A percentile compares a stretch with the other conserved stretches of the same genome.
Conservation (phyloP, 2,888 invertebrate species). For the Lasioglossum malachurum region DNA sequence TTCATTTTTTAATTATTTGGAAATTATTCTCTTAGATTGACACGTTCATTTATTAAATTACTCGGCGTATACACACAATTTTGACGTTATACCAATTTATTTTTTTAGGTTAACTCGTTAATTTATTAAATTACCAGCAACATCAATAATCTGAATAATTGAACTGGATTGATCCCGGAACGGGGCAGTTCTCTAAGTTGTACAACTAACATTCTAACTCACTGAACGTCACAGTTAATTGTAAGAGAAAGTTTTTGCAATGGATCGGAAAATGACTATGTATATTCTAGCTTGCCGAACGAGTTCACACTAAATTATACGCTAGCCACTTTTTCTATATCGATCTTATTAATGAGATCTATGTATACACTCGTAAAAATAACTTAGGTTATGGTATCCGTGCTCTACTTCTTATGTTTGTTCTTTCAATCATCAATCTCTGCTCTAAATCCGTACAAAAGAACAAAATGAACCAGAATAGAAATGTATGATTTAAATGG, state of each 20-base stretch:
- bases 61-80: too few relatives aligned
- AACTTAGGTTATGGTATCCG: constrained; percentile 1
- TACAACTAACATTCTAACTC: not conserved
- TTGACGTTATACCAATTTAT: too few relatives aligned
- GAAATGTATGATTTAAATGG: not conserved
- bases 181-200: not conserved
- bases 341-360: not conserved
- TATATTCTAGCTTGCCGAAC: not conserved
- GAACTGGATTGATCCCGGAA: not conserved
- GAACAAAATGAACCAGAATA: not conserved
- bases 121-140: not conserved
- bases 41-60: too few relatives aligned
- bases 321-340: not conserved
- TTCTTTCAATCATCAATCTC: not conserved
- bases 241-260: constrained; percentile 33
- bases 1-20: too few relatives aligned
- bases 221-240: constrained; percentile 47
- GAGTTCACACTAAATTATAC: constrained; percentile 9
- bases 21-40: too few relatives aligned
- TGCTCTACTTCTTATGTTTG: constrained; percentile 11
- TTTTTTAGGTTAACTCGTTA: too few relatives aligned
- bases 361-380: not conserved
- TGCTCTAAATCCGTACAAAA: not conserved
- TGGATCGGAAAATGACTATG: not conserved
- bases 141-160: not conserved